phyloP scores from a whole-genome alignment of 2,888 invertebrate species.

The Hirtodrosophila trivittata region DNA sequence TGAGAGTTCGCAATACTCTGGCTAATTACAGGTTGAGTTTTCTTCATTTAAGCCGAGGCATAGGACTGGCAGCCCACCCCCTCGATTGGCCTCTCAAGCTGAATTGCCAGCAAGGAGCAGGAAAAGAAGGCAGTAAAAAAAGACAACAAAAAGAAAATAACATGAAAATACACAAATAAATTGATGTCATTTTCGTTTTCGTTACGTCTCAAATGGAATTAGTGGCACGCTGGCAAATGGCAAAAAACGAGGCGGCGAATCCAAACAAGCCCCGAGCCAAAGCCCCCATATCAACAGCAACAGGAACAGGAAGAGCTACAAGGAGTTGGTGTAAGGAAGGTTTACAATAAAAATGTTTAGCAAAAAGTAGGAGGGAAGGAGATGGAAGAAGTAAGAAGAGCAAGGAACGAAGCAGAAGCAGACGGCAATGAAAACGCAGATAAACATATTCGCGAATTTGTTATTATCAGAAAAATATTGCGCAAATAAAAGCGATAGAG shows the following conservation, averaged over 20 bases:
- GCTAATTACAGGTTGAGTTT: too few species aligned
- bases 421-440: conserved; percentile 77
- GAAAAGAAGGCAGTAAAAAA: too few species aligned
- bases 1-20: too few species aligned
- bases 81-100: not conserved
- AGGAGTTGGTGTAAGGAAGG: conserved; percentile 22
- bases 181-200: conserved; percentile 80
- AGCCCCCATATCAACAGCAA: conserved; percentile 58
- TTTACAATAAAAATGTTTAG: conserved; percentile 9
- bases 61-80: too few species aligned
- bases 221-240: conserved; percentile 63
- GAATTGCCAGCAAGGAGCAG: too few species aligned
- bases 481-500: conserved; percentile 62
- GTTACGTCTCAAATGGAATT: conserved; percentile 78
- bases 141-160: conserved; percentile 22
- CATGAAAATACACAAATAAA: conserved; percentile 71
- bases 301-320: conserved; percentile 17
- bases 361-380: conserved; percentile 1
- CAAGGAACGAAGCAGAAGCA: conserved; percentile 30
- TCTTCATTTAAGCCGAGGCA: too few species aligned
- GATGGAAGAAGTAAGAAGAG: not conserved
- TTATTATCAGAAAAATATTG: conserved; percentile 80
- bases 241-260: conserved; percentile 38
- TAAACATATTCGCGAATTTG: conserved; percentile 81
- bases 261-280: conserved; percentile 44